These are phyloP conservation scores for Accipiter virgatus DNA, from an alignment of 2,113 vertebrate species.

Conservation along the genomic window DNA sequence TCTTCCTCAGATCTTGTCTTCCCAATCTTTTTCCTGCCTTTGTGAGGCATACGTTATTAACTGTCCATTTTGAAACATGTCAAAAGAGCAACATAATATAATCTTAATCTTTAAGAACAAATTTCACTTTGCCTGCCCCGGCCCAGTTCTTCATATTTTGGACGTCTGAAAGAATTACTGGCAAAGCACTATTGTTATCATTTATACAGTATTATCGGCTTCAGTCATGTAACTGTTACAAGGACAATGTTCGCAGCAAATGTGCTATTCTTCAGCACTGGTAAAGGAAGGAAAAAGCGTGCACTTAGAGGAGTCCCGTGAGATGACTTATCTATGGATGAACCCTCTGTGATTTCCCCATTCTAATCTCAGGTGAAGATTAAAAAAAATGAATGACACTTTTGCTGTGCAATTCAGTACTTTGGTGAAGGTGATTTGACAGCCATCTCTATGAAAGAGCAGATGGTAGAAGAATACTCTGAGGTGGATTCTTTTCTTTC, in stretches of 20 bases:
- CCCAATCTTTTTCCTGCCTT: neutral
- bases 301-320: neutral
- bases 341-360: neutral
- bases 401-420: neutral
- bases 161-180: neutral
- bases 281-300: neutral
- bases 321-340: neutral
- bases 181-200: neutral
- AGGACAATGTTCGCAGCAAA: neutral
- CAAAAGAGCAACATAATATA: neutral
- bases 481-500: constrained; percentile 14
- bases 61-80: neutral
- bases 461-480: constrained; percentile 48
- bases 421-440: constrained; percentile 22
- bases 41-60: neutral
- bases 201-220: neutral
- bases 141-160: neutral
- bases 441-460: neutral
- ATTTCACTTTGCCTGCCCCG: neutral
- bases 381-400: neutral
- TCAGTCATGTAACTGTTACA: neutral
- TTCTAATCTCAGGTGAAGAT: neutral
- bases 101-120: neutral
- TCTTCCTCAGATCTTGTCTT: neutral
- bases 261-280: neutral